Conservation (phyloP, 2,888 invertebrate genomes). For the Hyposoter didymator region DNA sequence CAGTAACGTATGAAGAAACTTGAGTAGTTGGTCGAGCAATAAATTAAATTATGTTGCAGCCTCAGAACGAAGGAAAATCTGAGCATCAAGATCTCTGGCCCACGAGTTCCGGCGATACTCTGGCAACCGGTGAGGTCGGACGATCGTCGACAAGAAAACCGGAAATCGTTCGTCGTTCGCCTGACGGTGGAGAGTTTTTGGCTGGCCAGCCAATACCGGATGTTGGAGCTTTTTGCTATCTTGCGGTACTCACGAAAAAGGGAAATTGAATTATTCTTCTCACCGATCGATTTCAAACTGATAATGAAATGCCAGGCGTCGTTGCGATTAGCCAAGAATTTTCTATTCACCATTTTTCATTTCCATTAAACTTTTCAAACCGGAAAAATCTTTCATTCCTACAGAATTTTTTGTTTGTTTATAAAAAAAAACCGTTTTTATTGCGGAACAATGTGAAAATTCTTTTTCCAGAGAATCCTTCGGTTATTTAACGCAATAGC, state of each 20-base stretch:
- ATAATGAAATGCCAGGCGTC: slow-evolving; percentile 27
- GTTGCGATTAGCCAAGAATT: neutral
- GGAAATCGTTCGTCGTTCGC: slow-evolving; percentile 85
- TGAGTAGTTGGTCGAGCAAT: neutral
- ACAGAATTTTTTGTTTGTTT: neutral
- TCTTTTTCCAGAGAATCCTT: neutral
- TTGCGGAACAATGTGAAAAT: neutral
- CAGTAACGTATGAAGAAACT: neutral
- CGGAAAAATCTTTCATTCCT: neutral
- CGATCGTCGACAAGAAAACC: slow-evolving; percentile 77
- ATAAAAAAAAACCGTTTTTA: neutral
- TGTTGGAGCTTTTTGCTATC: slow-evolving; percentile 86
- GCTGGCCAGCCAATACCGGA: slow-evolving; percentile 86
- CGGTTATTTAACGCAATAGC: neutral
- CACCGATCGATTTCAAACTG: neutral
- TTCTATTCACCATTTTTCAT: neutral
- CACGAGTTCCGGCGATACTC: slow-evolving; percentile 62
- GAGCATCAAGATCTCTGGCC: slow-evolving; percentile 54
- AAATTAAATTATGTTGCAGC: slow-evolving; percentile 41
- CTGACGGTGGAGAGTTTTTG: slow-evolving; percentile 86
- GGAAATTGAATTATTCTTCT: slow-evolving; percentile 63
- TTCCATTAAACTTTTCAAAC: neutral
- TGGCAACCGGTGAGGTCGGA: slow-evolving; percentile 53
- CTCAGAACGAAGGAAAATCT: slow-evolving; percentile 38
- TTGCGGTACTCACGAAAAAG: slow-evolving; percentile 85